A percentile compares a stretch with the other conserved stretches of the same genome.
phyloP scores from a whole-genome alignment of 2,888 invertebrate genomes.

The Panorpa germanica region DNA sequence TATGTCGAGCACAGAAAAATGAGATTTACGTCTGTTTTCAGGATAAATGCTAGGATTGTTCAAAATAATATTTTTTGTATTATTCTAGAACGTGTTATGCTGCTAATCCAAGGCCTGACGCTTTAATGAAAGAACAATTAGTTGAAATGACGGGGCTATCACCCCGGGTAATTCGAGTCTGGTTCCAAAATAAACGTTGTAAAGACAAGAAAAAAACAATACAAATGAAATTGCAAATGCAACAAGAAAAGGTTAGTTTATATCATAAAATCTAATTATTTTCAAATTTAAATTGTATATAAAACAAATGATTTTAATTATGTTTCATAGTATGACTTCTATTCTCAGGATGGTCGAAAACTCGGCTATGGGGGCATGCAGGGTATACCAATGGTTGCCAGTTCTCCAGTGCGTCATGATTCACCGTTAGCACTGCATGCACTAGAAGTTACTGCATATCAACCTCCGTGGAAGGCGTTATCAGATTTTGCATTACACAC shows the following conservation, averaged over 20 bases:
- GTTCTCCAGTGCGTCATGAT: constrained; percentile 81
- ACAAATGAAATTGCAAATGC: constrained; percentile 93
- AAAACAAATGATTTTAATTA: too few relatives aligned
- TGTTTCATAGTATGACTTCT: too few relatives aligned
- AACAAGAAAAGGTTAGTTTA: constrained; percentile 80
- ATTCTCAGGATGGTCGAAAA: constrained; percentile 77
- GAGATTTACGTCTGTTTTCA: neutral
- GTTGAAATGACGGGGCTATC: constrained; percentile 98
- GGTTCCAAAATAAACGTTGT: constrained; percentile 98
- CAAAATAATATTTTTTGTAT: neutral
- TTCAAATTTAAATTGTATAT: constrained; percentile 3
- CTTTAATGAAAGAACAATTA: constrained; percentile 97
- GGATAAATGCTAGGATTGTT: neutral
- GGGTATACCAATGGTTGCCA: constrained; percentile 94
- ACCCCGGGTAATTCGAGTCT: constrained; percentile 94
- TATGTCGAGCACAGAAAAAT: too few relatives aligned
- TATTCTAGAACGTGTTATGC: constrained; percentile 72
- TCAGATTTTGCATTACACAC: constrained; percentile 91
- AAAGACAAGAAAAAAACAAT: constrained; percentile 96
- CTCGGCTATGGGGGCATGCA: constrained; percentile 89
- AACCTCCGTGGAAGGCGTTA: constrained; percentile 94
- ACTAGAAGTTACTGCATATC: constrained; percentile 77
- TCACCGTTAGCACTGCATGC: constrained; percentile 72
- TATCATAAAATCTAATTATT: constrained; percentile 1
- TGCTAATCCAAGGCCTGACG: constrained; percentile 95